These are phyloP conservation scores for Diorhabda carinulata DNA, from an alignment of 1,140 invertebrate genomes.

Conservation along the genomic window DNA sequence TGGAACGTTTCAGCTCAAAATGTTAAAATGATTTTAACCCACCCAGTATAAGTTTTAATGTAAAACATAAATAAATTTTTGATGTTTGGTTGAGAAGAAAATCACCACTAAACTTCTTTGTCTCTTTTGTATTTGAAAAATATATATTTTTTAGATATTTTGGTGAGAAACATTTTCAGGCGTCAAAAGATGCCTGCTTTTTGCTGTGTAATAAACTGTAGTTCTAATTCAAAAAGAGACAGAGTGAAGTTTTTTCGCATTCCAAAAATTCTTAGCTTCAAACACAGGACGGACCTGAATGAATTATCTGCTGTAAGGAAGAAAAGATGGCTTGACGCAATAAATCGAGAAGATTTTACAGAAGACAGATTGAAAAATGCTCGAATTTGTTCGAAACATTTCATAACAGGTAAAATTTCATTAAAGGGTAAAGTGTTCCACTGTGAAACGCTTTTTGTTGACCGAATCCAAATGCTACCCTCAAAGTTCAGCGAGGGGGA, in stretches of 20 bases:
- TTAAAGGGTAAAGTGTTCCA: neutral
- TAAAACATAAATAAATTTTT: too few species aligned
- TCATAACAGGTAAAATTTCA: neutral
- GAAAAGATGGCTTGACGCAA: neutral
- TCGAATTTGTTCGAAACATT: conserved; percentile 7
- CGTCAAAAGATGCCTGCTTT: too few species aligned
- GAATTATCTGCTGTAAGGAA: neutral
- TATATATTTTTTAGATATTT: too few species aligned
- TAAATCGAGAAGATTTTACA: neutral
- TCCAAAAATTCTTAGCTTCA: neutral
- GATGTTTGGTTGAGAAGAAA: too few species aligned
- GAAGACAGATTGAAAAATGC: neutral
- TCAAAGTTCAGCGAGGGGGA: neutral
- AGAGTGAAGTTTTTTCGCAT: neutral
- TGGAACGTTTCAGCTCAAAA: too few species aligned
- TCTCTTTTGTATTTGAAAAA: too few species aligned
- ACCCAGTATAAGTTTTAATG: too few species aligned
- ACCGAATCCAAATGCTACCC: neutral
- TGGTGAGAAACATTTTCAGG: too few species aligned
- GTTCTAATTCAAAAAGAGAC: neutral
- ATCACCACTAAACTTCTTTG: too few species aligned
- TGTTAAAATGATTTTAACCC: too few species aligned
- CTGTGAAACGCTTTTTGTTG: neutral
- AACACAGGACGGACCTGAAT: neutral
- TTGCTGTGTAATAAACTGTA: too few species aligned